Evolutionary conservation across 2,113 vertebrate species (phyloP), one percentile per base, ranked within the genome.

Genomic region (Mugil cephalus): DNA sequence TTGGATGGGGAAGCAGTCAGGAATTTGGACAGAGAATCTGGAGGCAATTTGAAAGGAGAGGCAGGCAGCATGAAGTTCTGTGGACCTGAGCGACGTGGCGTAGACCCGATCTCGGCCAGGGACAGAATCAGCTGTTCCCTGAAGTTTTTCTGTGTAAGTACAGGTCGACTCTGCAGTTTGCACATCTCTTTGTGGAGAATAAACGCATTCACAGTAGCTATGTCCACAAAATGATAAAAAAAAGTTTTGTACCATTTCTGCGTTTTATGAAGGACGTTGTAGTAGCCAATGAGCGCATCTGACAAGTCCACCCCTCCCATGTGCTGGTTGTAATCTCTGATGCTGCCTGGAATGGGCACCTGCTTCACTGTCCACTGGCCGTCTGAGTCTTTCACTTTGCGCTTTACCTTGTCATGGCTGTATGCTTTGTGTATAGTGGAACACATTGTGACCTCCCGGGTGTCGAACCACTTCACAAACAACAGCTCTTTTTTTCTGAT

Each of bases 231-330:
- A 45, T 90, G 85, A 15, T 78, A 86, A 56, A 89, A 89, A 12
- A 89, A 17, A 6, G 83, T 87, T 51, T 90, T 89, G 79, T 90
- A 90, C 89, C 87, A 90, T 46, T 69, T 83, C 1, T 45, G 68
- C 6, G 85, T 90, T 58, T 87, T 89, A 15, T 89, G 87, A 12
- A 87, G 70, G 46, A 87, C 89, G 0, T 87, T 89, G 77, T 89
- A 90, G 61, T 88, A 89, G 10, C 71, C 56, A 2, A 90, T 89
- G 2, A 90, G 79, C 1, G 87, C 87, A 2, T 90, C 89, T 0
- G 87, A 90, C 35, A 89, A 24, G 54, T 89, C 85, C 0, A 90
- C 89, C 2, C 87, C 89, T 0, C 89, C 87, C 87, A 89, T 89
- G 83, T 90, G 24, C 54, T 69, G 50, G 81, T 89, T 90, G 79